Evolutionary conservation across 2,888 invertebrate genomes (phyloP), one percentile per base, ranked within the genome.

Genomic region (Mactromeris polynyma): DNA sequence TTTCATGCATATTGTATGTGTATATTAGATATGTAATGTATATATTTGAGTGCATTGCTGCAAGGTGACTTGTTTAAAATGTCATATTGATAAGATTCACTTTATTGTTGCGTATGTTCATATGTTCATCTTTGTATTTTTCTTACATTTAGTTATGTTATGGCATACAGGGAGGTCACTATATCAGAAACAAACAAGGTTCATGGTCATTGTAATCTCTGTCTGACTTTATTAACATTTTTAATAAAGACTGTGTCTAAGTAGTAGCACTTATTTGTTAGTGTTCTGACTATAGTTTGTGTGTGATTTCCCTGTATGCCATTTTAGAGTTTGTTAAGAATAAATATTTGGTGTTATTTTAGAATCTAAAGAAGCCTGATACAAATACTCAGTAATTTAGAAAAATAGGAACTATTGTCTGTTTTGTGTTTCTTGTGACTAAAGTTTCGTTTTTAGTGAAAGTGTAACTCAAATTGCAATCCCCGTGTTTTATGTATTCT

Each of bases 371-470:
- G 6, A 64, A 64, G 11, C 58, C 58, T 64, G 58, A 64, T 64
- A 64, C 58, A n/a, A 64, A 64, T 64, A 64, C 58, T 64, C 58
- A 64, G 58, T 64, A 64, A 9, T 26, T 64, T 64, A 64, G 58
- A 64, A 9, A 26, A 64, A 2, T 26, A 1, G n/a, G 58, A 64
- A 64, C 58, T 64, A 64, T 64, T 64, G 58, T 64, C 26, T 64
- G 58, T 64, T 4, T 26, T 14, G 3, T 58, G n/a, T 58, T n/a
- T 58, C 58, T 58, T 58, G 58, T 58, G 58, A 58, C 26, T 6
- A n/a, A 42, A 14, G 7, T 58, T 58, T 58, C 2, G n/a, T 26
- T 6, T 19, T n/a, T 9, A 46, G 14, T 46, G 6, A 9, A n/a
- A n/a, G n/a, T n/a, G n/a, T n/a, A n/a, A 11, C 46, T 17, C 46